Base-by-base conservation (phyloP, 1,140 invertebrate species). In the Onthophagus taurus region DNA sequence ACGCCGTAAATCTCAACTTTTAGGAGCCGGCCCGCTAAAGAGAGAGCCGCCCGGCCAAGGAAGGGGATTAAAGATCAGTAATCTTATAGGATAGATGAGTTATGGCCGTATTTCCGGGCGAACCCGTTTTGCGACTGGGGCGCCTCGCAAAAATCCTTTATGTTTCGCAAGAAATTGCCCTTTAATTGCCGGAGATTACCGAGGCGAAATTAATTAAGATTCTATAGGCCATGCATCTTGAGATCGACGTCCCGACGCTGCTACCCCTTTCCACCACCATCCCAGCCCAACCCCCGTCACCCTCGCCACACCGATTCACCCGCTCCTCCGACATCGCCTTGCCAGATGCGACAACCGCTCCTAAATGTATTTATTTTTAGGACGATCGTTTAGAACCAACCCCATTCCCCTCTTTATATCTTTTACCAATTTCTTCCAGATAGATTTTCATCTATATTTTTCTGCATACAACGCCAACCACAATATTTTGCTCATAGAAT, bases 51-150 rank as follows among this genome's bases (percentile, higher is more conserved):
- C 53, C 57, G 56, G 55, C 9, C 13, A 33, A 33, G 60, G 65
- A 70, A 70, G 72, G 71, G 76, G 76, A 78, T 78, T 78, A 78
- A 77, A 78, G 76, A 78, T 78, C 74, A 77, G 74, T 77, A 76
- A 78, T 78, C 76, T 78, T 74, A 74, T 70, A 70, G 72, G 63
- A 64, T 67, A 65, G 71, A 76, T 76, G 74, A 76, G 65, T 76
- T 76, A 76, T 75, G 71, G 67, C 67, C 68, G 55, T 60, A 65
- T 62, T 64, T 59, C 53, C 53, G 50, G 48, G 51, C 51, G 51
- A 53, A 60, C 62, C 63, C 63, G 66, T 65, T n/a, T n/a, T n/a
- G n/a, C n/a, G n/a, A n/a, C 63, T 63, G 63, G 62, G 44, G 43
- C 42, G 48, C 53, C 51, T 44, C 50, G 55, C 53, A 62, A 62